Conservation (phyloP, 2,113 vertebrate genomes). For the Xiphias gladius region DNA sequence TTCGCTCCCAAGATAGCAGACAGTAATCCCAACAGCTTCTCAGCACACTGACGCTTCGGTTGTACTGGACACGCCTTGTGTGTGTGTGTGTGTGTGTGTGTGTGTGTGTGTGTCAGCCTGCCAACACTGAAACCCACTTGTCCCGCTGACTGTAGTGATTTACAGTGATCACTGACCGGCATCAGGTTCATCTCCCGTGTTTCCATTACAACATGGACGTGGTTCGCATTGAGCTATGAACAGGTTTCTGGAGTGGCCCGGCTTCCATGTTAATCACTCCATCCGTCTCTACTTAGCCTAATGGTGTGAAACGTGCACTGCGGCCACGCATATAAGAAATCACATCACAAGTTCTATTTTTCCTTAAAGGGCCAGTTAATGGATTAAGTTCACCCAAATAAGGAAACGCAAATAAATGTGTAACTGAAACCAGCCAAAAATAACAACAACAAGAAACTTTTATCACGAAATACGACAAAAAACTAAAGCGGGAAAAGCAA, state of each 20-base stretch:
- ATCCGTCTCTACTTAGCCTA: background rate
- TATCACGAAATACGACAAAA: no score
- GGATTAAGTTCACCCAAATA: no score
- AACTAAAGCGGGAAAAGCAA: no score
- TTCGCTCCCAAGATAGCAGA: constrained; percentile 5
- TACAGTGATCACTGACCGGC: constrained; percentile 5
- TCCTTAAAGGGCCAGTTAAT: no score
- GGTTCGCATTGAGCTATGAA: constrained; percentile 6
- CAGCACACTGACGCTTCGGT: constrained; percentile 4
- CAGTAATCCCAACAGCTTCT: constrained; percentile 13
- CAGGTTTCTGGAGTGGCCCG: background rate
- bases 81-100: constrained; percentile 13
- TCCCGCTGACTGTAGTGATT: constrained; percentile 27
- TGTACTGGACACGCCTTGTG: background rate
- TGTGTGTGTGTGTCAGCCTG: background rate
- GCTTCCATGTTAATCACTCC: background rate
- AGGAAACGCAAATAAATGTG: no score
- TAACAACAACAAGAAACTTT: no score
- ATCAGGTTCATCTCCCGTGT: constrained; percentile 31
- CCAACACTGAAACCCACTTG: background rate
- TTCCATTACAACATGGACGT: constrained; percentile 44
- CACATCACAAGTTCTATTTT: no score
- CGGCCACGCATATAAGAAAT: background rate
- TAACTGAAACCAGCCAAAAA: no score
- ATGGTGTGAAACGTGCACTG: background rate